Conservation (phyloP, 2,113 vertebrate genomes). For the Dromaius novaehollandiae region DNA sequence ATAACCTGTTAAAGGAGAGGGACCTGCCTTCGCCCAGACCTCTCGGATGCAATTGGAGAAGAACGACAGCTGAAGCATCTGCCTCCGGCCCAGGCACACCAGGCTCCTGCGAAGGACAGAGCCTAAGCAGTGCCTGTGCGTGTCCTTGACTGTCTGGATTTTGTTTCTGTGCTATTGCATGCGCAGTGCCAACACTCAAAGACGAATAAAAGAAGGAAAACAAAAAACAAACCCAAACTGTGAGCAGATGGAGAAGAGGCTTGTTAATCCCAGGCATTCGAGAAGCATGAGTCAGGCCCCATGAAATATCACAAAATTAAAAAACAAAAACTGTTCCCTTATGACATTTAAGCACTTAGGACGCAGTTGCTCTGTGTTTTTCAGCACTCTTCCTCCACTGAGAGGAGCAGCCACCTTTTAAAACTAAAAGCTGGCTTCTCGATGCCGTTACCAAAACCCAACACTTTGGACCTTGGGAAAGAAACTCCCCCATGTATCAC, state of each 20-base stretch:
- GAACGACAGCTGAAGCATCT: neutral
- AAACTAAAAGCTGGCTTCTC: neutral
- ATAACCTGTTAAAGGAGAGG: neutral
- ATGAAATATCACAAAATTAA: neutral
- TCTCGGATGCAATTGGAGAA: neutral
- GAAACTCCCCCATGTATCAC: neutral
- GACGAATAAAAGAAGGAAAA: neutral
- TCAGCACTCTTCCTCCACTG: neutral
- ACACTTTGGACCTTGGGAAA: accelerated
- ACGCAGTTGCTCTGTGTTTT: neutral
- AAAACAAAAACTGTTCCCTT: neutral
- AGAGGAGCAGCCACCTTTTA: neutral
- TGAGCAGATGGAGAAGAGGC: neutral
- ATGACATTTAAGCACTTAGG: accelerated
- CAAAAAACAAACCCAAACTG: neutral
- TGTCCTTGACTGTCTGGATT: neutral
- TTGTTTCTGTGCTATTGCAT: neutral
- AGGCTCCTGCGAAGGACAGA: neutral
- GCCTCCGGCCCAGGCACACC: neutral
- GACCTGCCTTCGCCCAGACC: accelerated
- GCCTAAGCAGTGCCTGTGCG: neutral
- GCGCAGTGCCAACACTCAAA: neutral
- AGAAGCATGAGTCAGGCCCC: neutral
- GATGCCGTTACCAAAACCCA: neutral
- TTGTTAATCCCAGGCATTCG: neutral